These are phyloP conservation scores for Patella ulyssiponensis DNA, from an alignment of 2,888 invertebrate species.

Conservation along the genomic window DNA sequence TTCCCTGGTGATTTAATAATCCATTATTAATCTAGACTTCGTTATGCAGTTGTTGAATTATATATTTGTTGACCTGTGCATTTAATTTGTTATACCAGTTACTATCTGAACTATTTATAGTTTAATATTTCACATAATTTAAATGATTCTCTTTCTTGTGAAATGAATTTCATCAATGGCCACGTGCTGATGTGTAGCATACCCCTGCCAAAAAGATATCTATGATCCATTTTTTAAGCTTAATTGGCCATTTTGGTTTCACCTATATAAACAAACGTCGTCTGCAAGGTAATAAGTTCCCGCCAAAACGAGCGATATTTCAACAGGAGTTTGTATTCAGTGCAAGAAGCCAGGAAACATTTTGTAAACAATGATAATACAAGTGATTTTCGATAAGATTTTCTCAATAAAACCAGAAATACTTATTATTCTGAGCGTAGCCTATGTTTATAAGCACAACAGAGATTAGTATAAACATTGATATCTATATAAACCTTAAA, in stretches of 20 bases:
- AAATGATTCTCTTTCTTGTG: neutral
- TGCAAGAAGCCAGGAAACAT: neutral
- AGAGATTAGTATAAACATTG: too few species aligned
- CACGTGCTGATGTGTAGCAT: conserved; percentile 11
- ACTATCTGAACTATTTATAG: neutral
- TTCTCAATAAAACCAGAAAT: too few species aligned
- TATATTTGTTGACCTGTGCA: too few species aligned
- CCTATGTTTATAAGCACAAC: too few species aligned
- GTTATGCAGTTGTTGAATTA: too few species aligned
- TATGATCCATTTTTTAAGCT: conserved; percentile 1
- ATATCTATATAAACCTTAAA: too few species aligned
- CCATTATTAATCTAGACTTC: too few species aligned
- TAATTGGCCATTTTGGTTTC: conserved; percentile 12
- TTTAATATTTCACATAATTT: conserved; percentile 1
- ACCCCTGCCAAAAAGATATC: conserved; percentile 3
- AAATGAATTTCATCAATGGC: conserved; percentile 4
- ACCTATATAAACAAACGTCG: conserved; percentile 12
- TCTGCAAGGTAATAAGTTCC: conserved; percentile 9
- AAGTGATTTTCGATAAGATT: too few species aligned
- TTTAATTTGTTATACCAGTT: too few species aligned
- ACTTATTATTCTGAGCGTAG: too few species aligned
- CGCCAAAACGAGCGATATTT: conserved; percentile 8
- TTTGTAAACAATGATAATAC: conserved; percentile 2
- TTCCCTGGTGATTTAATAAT: neutral
- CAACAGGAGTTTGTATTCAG: conserved; percentile 10